Percentiles rank a stretch among this genome's conserved stretches.
These are phyloP conservation scores for Anolis carolinensis DNA, from an alignment of 2,113 vertebrate species.

Conservation along the genomic window DNA sequence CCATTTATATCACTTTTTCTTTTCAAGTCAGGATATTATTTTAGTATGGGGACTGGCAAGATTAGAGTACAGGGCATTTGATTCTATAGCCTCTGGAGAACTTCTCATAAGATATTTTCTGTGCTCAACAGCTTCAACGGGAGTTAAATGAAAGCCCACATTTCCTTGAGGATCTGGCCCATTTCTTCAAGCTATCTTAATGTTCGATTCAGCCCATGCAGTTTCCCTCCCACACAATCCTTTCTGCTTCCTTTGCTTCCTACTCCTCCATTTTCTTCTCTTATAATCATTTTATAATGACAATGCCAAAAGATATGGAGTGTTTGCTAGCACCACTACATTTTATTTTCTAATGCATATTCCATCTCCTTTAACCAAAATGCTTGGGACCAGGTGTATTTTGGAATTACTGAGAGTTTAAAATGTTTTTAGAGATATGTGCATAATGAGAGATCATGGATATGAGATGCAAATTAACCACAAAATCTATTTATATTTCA, in stretches of 20 bases:
- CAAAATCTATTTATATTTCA: too few species aligned
- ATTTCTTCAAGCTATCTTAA: background rate
- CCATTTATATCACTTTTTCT: background rate
- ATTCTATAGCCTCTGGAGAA: background rate
- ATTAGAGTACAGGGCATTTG: background rate
- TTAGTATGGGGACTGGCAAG: background rate
- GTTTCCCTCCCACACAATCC: background rate
- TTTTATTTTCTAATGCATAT: too few species aligned
- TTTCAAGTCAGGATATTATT: background rate
- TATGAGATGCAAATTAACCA: too few species aligned
- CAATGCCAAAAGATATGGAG: background rate
- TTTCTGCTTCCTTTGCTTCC: background rate
- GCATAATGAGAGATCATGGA: too few species aligned
- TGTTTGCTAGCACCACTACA: too few species aligned
- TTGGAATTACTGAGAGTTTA: too few species aligned
- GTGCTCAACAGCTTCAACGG: background rate
- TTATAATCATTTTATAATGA: background rate
- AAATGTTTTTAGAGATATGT: too few species aligned
- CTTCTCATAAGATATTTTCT: background rate
- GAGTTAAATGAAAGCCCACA: background rate
- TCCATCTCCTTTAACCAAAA: too few species aligned
- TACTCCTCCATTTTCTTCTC: too few species aligned
- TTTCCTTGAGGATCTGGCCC: background rate
- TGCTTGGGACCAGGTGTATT: too few species aligned
- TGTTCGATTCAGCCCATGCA: background rate